Percentiles rank a stretch among this genome's conserved stretches.
Conservation (phyloP, 2,888 invertebrate species). For the Lasioglossum zephyrum region DNA sequence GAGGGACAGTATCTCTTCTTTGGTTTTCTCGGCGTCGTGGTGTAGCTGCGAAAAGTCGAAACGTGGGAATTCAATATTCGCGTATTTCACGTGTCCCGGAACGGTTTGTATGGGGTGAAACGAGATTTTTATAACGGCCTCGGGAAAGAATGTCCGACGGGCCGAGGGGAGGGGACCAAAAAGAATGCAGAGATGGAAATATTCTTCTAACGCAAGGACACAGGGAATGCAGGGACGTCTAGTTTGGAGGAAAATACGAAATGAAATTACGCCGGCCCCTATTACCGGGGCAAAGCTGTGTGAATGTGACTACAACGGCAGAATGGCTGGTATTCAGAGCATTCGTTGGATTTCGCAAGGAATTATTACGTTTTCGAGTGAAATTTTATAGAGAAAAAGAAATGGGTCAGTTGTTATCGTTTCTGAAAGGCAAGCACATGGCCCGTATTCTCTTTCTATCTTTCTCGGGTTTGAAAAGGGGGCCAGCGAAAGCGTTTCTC, state of each 20-base stretch:
- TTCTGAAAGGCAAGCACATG: background rate
- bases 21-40: slow-evolving; percentile 93
- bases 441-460: background rate
- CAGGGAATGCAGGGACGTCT: slow-evolving; percentile 53
- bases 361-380: slow-evolving; percentile 40
- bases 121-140: slow-evolving; percentile 31
- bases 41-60: slow-evolving; percentile 86
- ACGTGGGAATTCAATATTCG: slow-evolving; percentile 37
- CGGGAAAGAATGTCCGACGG: slow-evolving; percentile 31
- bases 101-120: background rate
- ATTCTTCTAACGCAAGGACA: slow-evolving; percentile 41
- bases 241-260: slow-evolving; percentile 63
- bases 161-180: background rate
- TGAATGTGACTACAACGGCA: slow-evolving; percentile 40
- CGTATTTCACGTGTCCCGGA: background rate
- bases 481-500: background rate
- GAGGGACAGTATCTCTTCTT: slow-evolving; percentile 98
- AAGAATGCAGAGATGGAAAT: slow-evolving; percentile 40
- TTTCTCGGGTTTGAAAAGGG: background rate
- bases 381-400: slow-evolving; percentile 32
- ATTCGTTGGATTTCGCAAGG: slow-evolving; percentile 54
- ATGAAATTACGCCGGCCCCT: slow-evolving; percentile 58
- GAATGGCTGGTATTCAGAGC: slow-evolving; percentile 49
- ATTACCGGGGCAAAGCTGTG: slow-evolving; percentile 44
- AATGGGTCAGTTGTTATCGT: slow-evolving; percentile 31